Evolutionary conservation across 2,888 invertebrate genomes (phyloP), one percentile per base, ranked within the genome.

Genomic region (Acanthosepion esculentum): DNA sequence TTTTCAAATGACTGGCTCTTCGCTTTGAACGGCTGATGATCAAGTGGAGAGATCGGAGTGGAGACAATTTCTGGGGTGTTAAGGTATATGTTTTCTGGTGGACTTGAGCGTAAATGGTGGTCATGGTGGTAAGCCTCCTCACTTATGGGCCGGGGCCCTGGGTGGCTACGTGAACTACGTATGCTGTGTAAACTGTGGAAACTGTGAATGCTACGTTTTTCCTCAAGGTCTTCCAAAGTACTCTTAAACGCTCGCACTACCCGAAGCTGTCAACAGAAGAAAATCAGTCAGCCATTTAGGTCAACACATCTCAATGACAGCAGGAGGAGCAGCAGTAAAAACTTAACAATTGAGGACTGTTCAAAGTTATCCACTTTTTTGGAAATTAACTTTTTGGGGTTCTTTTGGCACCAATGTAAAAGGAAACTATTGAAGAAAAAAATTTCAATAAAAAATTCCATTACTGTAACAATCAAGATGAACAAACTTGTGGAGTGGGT

Each of bases 231-330:
- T 98, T 99, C 99, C 98, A 99, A 98, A 97, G 98, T 99, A 97
- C 99, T 99, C 98, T 99, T 99, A 99, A 99, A 99, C 98, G 99
- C 99, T 98, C 99, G 99, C 98, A 99, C 99, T 98, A 99, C 99
- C 98, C 99, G 99, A 98, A 99, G 98, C 99, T 99, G 99, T 98
- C 99, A 99, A 98, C 96, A 95, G 95, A 95, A 96, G 95, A 96
- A 95, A 95, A 95, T 92, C 93, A 95, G 94, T 64, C 93, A 93
- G 95, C 92, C 48, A 94, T 91, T 92, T 93, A 94, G 94, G 93
- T 94, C 92, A 92, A 94, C 48, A 94, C 48, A 59, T 94, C 94
- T 94, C 48, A 93, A 94, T 64, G 92, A 94, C 64, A 92, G 91
- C 91, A 94, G 64, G 48, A 94, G 64, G 53, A 92, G 92, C 20